Percentiles rank a stretch among this genome's conserved stretches.
phyloP scores from a whole-genome alignment of 23 tunicate species.

The Pegea sp. region DNA sequence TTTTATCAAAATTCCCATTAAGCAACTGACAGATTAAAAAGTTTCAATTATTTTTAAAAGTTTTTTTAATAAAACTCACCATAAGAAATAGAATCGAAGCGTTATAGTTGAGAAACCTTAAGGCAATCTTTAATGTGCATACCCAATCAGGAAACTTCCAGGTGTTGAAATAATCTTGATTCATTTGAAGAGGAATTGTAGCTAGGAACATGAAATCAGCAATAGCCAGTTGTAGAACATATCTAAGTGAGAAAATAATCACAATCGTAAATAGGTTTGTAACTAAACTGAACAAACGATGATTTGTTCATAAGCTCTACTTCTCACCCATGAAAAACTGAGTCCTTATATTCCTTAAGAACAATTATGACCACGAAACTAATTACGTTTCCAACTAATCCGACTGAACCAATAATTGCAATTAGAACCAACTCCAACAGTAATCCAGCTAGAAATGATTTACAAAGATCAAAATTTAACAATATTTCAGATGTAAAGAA shows the following conservation, averaged over 20 bases:
- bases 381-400: neutral
- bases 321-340: neutral
- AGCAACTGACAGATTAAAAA: too few relatives aligned
- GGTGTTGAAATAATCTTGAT: neutral
- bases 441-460: too few relatives aligned
- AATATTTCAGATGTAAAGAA: too few relatives aligned
- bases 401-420: too few relatives aligned
- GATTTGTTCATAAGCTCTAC: too few relatives aligned
- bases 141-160: neutral
- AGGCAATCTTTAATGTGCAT: neutral
- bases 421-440: too few relatives aligned
- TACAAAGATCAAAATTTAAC: too few relatives aligned
- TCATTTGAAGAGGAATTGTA: neutral
- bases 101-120: neutral
- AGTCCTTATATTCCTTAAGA: neutral
- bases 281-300: neutral
- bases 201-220: neutral
- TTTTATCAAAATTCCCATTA: too few relatives aligned
- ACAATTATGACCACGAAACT: neutral
- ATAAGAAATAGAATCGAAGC: neutral
- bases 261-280: too few relatives aligned
- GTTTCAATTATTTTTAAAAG: neutral
- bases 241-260: neutral
- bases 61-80: neutral
- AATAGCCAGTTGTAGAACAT: conserved; percentile 1